Percentiles rank a stretch among this genome's conserved stretches.
Evolutionary conservation across 2,113 vertebrate species (phyloP).

Genomic region (Heloderma charlesbogerti): DNA sequence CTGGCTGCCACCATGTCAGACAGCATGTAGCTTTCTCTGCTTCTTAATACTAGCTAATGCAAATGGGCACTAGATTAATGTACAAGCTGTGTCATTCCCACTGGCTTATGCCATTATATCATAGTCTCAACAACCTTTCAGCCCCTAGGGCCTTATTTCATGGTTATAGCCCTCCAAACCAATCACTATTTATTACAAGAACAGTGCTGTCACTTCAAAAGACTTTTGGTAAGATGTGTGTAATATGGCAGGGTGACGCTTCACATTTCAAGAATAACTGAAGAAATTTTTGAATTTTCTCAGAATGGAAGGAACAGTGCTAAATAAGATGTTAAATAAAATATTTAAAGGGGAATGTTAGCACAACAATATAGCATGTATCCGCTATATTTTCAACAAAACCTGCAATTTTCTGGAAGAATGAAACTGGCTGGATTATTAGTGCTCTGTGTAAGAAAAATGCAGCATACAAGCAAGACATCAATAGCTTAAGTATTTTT

Average conservation of each 20-base stretch:
- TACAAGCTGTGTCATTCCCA: conserved; percentile 43
- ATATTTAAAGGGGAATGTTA: not conserved
- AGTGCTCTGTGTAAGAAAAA: not conserved
- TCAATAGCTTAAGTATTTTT: conserved; percentile 20
- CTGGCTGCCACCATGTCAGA: not conserved
- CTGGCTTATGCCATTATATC: conserved; percentile 52
- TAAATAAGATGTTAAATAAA: conserved; percentile 22
- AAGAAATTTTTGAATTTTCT: not conserved
- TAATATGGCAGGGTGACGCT: conserved; percentile 37
- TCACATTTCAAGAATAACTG: not conserved
- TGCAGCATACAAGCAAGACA: rapidly evolving
- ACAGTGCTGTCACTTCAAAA: conserved; percentile 42
- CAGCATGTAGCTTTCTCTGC: not conserved
- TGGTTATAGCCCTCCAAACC: conserved; percentile 42
- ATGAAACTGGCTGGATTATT: conserved; percentile 26
- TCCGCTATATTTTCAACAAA: not conserved
- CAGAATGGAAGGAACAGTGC: rapidly evolving
- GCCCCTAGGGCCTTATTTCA: conserved; percentile 63
- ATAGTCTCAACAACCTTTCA: conserved; percentile 50
- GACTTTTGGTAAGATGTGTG: conserved; percentile 20
- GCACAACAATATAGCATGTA: not conserved
- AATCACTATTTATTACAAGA: conserved; percentile 60
- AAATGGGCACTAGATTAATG: conserved; percentile 51
- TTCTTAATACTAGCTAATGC: conserved; percentile 48
- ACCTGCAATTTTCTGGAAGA: not conserved